A percentile compares a stretch with the other conserved stretches of the same genome.
Conservation (phyloP, 2,888 invertebrate genomes). For the Psylliodes chrysocephalus region DNA sequence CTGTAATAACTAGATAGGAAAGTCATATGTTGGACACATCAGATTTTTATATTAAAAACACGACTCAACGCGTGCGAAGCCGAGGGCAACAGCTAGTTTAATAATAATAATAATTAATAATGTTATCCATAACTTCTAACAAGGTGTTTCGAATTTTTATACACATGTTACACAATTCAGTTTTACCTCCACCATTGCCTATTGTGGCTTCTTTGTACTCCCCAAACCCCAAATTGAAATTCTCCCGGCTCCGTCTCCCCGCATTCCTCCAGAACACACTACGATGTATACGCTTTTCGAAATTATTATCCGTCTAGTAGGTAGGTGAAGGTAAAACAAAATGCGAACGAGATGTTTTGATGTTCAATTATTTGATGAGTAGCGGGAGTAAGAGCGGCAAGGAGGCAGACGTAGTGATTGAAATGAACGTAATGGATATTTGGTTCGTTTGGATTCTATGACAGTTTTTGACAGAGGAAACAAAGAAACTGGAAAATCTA, state of each 20-base stretch:
- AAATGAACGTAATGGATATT: constrained; percentile 10
- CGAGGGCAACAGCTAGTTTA: too few relatives aligned
- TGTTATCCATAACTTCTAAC: too few relatives aligned
- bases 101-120: too few relatives aligned
- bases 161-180: too few relatives aligned
- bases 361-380: constrained; percentile 26
- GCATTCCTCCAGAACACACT: not conserved
- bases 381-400: not conserved
- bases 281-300: constrained; percentile 17
- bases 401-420: not conserved
- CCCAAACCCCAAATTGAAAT: constrained; percentile 36
- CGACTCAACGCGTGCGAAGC: too few relatives aligned
- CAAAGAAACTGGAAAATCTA: not conserved
- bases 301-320: constrained; percentile 18
- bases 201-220: not conserved
- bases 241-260: constrained; percentile 6
- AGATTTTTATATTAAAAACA: too few relatives aligned
- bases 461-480: not conserved
- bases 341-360: constrained; percentile 26
- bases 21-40: too few relatives aligned
- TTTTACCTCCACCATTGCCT: not conserved
- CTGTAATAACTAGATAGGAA: too few relatives aligned
- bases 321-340: constrained; percentile 20
- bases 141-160: too few relatives aligned
- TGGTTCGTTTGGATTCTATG: not conserved